Evolutionary conservation across 2,888 invertebrate genomes (phyloP).

Genomic region (Ochropleura leucogaster): DNA sequence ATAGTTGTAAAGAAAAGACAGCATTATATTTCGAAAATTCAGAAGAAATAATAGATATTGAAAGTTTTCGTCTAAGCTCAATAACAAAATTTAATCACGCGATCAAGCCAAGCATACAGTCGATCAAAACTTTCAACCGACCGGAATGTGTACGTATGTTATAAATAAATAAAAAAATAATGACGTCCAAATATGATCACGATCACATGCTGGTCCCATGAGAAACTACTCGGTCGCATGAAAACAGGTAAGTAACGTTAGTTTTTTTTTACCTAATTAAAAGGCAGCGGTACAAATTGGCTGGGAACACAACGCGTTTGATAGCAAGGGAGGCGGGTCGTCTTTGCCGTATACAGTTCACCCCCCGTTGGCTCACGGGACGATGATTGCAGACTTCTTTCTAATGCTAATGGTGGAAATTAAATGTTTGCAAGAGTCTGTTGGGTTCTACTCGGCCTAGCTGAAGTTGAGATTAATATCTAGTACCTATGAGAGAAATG

Average conservation of each 20-base stretch:
- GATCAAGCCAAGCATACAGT: not conserved
- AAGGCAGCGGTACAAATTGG: conserved; percentile 64
- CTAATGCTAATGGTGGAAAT: conserved; percentile 5
- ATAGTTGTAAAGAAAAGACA: not conserved
- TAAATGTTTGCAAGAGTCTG: not conserved
- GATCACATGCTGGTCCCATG: conserved; percentile 53
- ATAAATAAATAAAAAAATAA: conserved; percentile 59
- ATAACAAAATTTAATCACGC: conserved; percentile 8
- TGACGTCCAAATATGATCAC: conserved; percentile 66
- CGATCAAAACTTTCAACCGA: conserved; percentile 40
- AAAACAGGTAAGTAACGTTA: conserved; percentile 58
- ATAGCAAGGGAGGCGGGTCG: conserved; percentile 48
- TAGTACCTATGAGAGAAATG: not conserved
- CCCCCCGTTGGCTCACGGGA: conserved; percentile 41
- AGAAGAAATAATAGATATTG: not conserved
- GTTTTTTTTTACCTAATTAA: conserved; percentile 66
- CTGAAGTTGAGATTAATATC: not conserved
- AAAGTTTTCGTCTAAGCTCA: conserved; percentile 2
- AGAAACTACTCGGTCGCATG: conserved; percentile 56
- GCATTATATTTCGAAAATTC: not conserved
- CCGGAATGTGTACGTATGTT: conserved; percentile 35
- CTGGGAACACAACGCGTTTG: conserved; percentile 57
- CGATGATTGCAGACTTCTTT: conserved; percentile 26
- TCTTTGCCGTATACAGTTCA: conserved; percentile 45
- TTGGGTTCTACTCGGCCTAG: not conserved